These are phyloP conservation scores for Neoarius graeffei DNA, from an alignment of 2,113 vertebrate genomes.

Conservation along the genomic window DNA sequence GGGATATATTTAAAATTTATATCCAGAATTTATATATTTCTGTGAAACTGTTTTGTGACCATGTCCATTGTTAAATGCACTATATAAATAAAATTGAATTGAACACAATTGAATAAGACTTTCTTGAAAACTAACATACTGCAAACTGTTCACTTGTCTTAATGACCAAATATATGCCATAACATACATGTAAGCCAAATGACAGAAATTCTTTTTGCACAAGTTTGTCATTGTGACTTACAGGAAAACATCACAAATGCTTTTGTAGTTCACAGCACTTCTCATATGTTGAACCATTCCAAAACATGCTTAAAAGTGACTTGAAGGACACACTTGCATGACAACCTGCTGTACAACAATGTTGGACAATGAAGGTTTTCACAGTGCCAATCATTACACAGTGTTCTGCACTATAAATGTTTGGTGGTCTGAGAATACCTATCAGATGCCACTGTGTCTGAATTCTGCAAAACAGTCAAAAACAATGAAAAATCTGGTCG, in stretches of 20 bases:
- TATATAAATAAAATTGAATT: too few relatives aligned
- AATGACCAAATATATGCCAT: too few relatives aligned
- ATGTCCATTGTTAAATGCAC: too few relatives aligned
- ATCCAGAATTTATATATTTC: too few relatives aligned
- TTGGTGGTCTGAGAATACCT: not conserved
- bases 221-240: not conserved
- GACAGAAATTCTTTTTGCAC: not conserved
- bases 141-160: too few relatives aligned
- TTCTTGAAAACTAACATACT: too few relatives aligned
- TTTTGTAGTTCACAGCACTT: not conserved
- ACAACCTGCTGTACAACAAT: not conserved
- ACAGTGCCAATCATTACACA: not conserved
- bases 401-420: not conserved
- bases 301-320: too few relatives aligned
- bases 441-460: not conserved
- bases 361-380: not conserved
- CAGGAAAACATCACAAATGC: not conserved
- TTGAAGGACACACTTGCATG: too few relatives aligned
- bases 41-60: too few relatives aligned
- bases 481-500: not conserved
- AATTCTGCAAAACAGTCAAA: not conserved
- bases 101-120: too few relatives aligned
- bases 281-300: too few relatives aligned
- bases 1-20: too few relatives aligned
- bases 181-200: not conserved